Percentiles rank a stretch among this genome's conserved stretches.
phyloP scores from a whole-genome alignment of 2,888 invertebrate genomes.

The Lepas anatifera region DNA sequence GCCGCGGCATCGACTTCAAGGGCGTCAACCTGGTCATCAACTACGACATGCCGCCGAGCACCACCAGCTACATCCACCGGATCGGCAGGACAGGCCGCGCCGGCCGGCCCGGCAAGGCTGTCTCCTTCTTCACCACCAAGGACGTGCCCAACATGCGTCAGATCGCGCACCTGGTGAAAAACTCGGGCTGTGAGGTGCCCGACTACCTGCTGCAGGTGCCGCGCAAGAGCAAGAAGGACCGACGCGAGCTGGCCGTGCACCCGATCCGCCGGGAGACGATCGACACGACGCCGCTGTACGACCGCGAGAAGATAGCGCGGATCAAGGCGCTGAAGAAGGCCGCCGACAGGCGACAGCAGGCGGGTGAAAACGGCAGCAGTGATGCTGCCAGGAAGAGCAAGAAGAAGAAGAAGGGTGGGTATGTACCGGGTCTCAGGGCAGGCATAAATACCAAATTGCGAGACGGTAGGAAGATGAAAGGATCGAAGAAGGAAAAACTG shows the following conservation, averaged over 20 bases:
- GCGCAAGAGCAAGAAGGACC: slow-evolving; percentile 49
- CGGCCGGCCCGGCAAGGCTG: slow-evolving; percentile 70
- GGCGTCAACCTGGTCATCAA: slow-evolving; percentile 93
- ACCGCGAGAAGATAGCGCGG: neutral
- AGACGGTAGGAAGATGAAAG: too few species aligned
- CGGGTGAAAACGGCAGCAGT: neutral
- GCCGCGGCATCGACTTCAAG: slow-evolving; percentile 91
- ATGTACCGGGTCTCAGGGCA: neutral
- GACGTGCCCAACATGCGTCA: slow-evolving; percentile 77
- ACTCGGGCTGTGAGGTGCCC: slow-evolving; percentile 85
- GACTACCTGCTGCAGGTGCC: slow-evolving; percentile 73
- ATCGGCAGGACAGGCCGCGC: slow-evolving; percentile 85
- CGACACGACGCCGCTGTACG: neutral
- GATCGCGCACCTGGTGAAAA: slow-evolving; percentile 77
- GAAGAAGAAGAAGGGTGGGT: neutral
- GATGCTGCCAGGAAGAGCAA: neutral
- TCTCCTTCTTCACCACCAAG: slow-evolving; percentile 87
- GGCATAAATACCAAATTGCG: too few species aligned
- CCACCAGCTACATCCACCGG: slow-evolving; percentile 81
- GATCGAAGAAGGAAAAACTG: neutral
- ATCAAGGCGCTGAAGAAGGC: neutral
- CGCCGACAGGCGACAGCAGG: neutral
- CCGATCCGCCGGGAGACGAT: neutral
- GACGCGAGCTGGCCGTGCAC: slow-evolving; percentile 14
- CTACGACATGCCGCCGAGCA: slow-evolving; percentile 88